Percentiles rank a stretch among this genome's conserved stretches.
Conservation (phyloP, 2,888 invertebrate species). For the Macroteleia sp. region DNA sequence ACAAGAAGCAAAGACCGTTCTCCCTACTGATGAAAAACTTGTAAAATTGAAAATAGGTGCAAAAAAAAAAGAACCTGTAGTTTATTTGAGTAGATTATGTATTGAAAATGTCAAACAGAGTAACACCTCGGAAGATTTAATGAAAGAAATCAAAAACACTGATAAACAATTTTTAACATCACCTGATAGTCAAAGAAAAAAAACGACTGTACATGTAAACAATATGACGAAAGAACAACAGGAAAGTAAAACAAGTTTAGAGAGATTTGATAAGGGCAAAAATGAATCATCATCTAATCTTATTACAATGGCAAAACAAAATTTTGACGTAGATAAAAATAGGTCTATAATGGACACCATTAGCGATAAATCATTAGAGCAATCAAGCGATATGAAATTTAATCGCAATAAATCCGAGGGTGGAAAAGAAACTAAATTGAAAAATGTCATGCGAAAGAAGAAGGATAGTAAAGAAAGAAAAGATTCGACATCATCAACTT, state of each 20-base stretch:
- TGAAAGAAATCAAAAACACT: not conserved
- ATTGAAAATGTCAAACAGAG: conserved; percentile 1
- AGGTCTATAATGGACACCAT: no score
- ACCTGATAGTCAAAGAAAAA: not conserved
- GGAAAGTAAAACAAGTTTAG: not conserved
- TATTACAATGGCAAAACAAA: not conserved
- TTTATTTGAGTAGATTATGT: conserved; percentile 26
- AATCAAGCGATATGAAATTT: not conserved
- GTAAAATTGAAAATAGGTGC: conserved; percentile 25
- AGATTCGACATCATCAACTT: not conserved
- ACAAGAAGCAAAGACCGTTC: no score
- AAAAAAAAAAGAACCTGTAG: conserved; percentile 37
- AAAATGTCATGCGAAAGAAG: not conserved
- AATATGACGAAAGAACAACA: not conserved
- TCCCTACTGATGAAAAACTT: conserved; percentile 17
- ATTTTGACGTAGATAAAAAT: not conserved
- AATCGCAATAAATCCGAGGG: not conserved
- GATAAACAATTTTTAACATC: not conserved
- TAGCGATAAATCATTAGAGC: not conserved
- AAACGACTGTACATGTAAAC: not conserved
- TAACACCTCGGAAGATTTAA: not conserved
- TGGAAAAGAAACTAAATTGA: not conserved
- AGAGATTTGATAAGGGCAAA: not conserved
- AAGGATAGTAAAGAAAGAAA: not conserved
- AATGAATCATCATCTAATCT: no score